Conservation (phyloP, 2,888 invertebrate genomes). For the Odontomyia ornata region DNA sequence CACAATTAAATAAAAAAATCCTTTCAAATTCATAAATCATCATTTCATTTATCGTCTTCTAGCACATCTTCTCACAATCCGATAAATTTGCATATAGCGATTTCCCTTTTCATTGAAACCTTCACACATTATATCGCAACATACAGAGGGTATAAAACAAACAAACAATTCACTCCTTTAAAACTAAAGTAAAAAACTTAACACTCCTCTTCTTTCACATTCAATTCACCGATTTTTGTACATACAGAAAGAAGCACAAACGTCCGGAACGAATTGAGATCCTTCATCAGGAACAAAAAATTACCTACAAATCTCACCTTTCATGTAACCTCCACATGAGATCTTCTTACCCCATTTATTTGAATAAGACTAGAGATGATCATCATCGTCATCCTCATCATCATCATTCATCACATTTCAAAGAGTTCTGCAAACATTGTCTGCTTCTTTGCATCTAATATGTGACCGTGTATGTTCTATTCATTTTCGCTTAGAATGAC, state of each 20-base stretch:
- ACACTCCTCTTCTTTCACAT: slow-evolving; percentile 32
- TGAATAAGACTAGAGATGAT: slow-evolving; percentile 39
- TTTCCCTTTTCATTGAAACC: slow-evolving; percentile 33
- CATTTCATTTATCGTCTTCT: not conserved
- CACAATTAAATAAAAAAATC: too few species aligned
- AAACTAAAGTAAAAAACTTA: slow-evolving; percentile 19
- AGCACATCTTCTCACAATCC: not conserved
- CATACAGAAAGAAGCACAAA: not conserved
- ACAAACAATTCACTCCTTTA: slow-evolving; percentile 50
- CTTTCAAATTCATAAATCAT: slow-evolving; percentile 7
- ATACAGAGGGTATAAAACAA: slow-evolving; percentile 53
- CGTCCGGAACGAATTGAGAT: not conserved
- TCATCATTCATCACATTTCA: slow-evolving; percentile 45
- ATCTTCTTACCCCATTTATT: slow-evolving; percentile 20
- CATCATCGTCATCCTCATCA: slow-evolving; percentile 38
- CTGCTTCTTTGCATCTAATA: not conserved
- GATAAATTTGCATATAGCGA: slow-evolving; percentile 51
- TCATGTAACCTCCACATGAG: not conserved
- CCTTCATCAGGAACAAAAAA: not conserved
- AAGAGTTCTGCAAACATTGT: slow-evolving; percentile 27
- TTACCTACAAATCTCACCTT: not conserved
- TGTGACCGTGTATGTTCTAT: slow-evolving; percentile 4
- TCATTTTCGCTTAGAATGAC: not conserved
- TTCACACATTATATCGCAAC: not conserved
- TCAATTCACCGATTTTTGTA: not conserved